A percentile compares a stretch with the other conserved stretches of the same genome.
These are phyloP conservation scores for Pandemis corylana DNA, from an alignment of 2,888 invertebrate species.

Conservation along the genomic window DNA sequence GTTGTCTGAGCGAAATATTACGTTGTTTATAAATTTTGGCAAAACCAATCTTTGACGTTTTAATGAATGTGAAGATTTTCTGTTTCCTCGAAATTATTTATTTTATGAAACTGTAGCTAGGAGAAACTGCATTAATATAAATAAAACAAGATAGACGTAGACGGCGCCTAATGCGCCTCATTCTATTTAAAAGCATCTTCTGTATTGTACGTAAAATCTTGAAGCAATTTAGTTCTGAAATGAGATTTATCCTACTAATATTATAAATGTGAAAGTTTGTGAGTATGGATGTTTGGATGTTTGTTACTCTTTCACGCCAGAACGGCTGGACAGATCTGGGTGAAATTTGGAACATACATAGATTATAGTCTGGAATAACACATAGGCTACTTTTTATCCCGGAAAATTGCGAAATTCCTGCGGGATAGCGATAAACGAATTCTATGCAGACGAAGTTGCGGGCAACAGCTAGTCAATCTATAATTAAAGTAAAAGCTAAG, in stretches of 20 bases:
- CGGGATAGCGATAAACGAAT: no score
- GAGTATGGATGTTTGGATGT: no score
- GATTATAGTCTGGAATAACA: no score
- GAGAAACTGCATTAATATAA: background rate
- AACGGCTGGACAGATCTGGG: no score
- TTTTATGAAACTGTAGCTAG: background rate
- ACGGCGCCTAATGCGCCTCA: background rate
- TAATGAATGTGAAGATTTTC: background rate
- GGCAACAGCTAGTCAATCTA: no score
- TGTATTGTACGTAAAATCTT: background rate
- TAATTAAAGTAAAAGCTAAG: background rate
- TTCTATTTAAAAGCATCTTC: background rate
- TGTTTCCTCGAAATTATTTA: background rate
- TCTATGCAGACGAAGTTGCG: no score
- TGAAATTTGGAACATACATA: no score
- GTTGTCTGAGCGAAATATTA: background rate
- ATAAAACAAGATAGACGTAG: background rate
- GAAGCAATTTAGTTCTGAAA: background rate
- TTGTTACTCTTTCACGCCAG: no score
- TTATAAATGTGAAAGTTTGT: no score
- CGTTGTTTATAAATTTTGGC: background rate
- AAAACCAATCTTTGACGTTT: background rate
- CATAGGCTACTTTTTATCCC: no score
- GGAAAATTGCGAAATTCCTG: no score
- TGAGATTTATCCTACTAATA: background rate